Evolutionary conservation across 2,888 invertebrate genomes (phyloP), one percentile per base, ranked within the genome.

Genomic region (Megamerina dolium): DNA sequence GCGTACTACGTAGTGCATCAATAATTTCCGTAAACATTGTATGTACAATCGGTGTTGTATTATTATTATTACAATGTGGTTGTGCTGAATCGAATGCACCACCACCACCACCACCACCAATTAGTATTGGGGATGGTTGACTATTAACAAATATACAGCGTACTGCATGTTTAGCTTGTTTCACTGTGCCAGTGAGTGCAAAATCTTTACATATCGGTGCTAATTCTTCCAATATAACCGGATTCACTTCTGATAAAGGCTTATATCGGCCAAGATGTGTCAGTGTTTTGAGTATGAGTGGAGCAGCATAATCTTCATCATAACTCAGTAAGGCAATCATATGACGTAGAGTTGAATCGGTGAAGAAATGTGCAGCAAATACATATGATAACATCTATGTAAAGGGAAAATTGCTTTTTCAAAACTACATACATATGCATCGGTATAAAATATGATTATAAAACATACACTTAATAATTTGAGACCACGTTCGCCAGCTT

Each of bases 161-260:
- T 48, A 97, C 86, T 4, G 96, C 94, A 61, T 95, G 93, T 73
- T 97, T 97, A 5, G 95, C 93, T 72, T 96, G 95, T 70, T 94
- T 94, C 1, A 91, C 86, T 4, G 90, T 88, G 10, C 96, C 96
- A 32, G 82, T 82, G 59, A 88, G 83, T 0, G 92, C 88, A 65
- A 93, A 85, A 41, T 85, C 85, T 64, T 89, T 88, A 69, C 95
- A 89, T 37, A 91, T 79, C 2, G 90, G 88, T 23, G 89, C 82
- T 64, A 96, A 72, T 49, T 82, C 80, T 37, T 87, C 83, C 73
- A 87, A 82, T 41, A 90, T 73, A 30, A 80, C 74, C 0, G 86
- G 84, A 50, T 87, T 86, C 34, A 83, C 81, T 54, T 87, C 85
- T 59, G 86, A 82, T 31, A 92, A 74, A 41, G 90, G 86, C 59